Evolutionary conservation across 2,888 invertebrate genomes (phyloP), one percentile per base, ranked within the genome.

Genomic region (Gastracanthus pulcherrimus): DNA sequence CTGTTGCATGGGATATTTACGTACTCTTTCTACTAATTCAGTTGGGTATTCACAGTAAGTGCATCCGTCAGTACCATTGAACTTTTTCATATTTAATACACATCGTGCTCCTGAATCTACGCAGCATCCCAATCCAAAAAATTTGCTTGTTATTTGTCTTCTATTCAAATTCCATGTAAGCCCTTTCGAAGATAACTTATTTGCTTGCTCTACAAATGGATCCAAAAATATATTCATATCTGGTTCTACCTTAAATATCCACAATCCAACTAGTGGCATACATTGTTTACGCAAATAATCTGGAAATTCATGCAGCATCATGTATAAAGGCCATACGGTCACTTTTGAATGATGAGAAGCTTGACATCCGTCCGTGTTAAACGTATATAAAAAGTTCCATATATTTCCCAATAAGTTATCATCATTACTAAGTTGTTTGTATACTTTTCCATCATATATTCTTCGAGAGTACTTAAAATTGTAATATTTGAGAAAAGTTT

Each of bases 11-110:
- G 74, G 74, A 74, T 74, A 80, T 74, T 79, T 64, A 34, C 36
- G 0, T 4, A 70, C 31, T 16, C 70, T 48, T 26, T 41, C n/a
- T 19, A 55, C 51, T 31, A 16, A 26, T 55, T 55, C 67, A 23
- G 66, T 51, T 23, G 76, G 76, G 45, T 76, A 67, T 26, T 58
- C 51, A n/a, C n/a, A n/a, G n/a, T n/a, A n/a, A n/a, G n/a, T n/a
- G n/a, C n/a, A n/a, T n/a, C n/a, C n/a, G n/a, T n/a, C n/a, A n/a
- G n/a, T n/a, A n/a, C n/a, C n/a, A n/a, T n/a, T n/a, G n/a, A n/a
- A n/a, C n/a, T n/a, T n/a, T n/a, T n/a, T n/a, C n/a, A n/a, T n/a
- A n/a, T n/a, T n/a, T n/a, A n/a, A n/a, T n/a, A n/a, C n/a, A n/a
- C n/a, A n/a, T n/a, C n/a, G n/a, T n/a, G n/a, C n/a, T n/a, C n/a